Evolutionary conservation across 2,113 vertebrate species (phyloP).

Genomic region (Rhineura floridana): DNA sequence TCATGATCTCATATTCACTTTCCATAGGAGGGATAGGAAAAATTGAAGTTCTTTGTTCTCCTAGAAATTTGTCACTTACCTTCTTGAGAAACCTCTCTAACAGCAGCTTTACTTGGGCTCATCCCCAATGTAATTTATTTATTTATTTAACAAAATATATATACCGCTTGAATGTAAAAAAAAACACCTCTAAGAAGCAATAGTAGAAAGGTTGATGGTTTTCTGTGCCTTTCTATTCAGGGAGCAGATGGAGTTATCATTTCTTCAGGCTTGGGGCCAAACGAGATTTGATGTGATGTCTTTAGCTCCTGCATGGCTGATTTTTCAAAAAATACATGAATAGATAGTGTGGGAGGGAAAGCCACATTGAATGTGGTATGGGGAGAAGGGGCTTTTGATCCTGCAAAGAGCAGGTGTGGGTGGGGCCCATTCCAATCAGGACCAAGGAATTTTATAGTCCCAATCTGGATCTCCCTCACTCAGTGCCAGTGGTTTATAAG

Average conservation of each 20-base stretch:
- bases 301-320: neutral
- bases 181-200: no score
- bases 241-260: neutral
- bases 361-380: neutral
- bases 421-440: neutral
- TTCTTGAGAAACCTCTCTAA: neutral
- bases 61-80: neutral
- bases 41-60: neutral
- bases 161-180: no score
- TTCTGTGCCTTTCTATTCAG: neutral
- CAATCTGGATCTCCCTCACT: neutral
- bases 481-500: neutral
- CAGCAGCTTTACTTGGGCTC: no score
- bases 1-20: rapidly evolving
- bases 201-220: neutral
- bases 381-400: neutral
- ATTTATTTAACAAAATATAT: no score
- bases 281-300: neutral
- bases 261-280: neutral
- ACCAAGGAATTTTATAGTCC: no score
- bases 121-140: no score
- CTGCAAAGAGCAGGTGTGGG: neutral
- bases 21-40: neutral
- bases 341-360: neutral
- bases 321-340: neutral